These are phyloP conservation scores for Clinocottus analis DNA, from an alignment of 2,113 vertebrate genomes.

Conservation along the genomic window DNA sequence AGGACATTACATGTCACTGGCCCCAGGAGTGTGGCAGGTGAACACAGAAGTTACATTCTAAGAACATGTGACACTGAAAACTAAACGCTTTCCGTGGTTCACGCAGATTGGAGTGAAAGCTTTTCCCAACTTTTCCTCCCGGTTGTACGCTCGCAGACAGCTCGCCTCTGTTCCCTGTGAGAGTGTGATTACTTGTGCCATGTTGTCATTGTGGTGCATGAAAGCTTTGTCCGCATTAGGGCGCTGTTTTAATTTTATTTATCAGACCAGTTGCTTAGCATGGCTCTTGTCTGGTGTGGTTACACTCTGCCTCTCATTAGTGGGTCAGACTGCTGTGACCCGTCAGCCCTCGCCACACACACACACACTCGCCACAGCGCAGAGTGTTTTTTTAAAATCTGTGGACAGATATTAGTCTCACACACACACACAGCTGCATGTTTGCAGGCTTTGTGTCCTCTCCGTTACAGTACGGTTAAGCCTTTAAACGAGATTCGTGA, in stretches of 20 bases:
- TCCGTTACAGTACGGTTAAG: conserved; percentile 7
- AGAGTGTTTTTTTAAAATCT: conserved; percentile 22
- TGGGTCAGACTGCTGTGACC: conserved; percentile 57
- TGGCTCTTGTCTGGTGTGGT: conserved; percentile 62
- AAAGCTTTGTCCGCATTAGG: conserved; percentile 39
- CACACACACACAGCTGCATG: conserved; percentile 10
- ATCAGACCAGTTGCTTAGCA: conserved; percentile 52
- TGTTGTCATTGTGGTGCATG: conserved; percentile 37
- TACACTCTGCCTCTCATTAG: conserved; percentile 62
- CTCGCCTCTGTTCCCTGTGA: not conserved
- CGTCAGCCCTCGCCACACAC: conserved; percentile 19
- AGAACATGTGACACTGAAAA: not conserved
- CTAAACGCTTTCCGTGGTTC: not conserved
- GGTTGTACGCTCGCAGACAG: too few species aligned
- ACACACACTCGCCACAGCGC: conserved; percentile 19
- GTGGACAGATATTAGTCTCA: conserved; percentile 7
- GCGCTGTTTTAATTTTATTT: conserved; percentile 58
- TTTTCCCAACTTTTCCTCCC: too few species aligned
- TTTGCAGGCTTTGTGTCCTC: conserved; percentile 23
- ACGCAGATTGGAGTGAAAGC: not conserved
- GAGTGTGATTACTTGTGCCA: conserved; percentile 18
- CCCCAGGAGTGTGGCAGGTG: not conserved
- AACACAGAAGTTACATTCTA: not conserved
- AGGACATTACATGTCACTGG: not conserved
- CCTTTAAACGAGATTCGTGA: not conserved